These are phyloP conservation scores for Felis chaus DNA, from an alignment of 2,113 vertebrate genomes.

Conservation along the genomic window DNA sequence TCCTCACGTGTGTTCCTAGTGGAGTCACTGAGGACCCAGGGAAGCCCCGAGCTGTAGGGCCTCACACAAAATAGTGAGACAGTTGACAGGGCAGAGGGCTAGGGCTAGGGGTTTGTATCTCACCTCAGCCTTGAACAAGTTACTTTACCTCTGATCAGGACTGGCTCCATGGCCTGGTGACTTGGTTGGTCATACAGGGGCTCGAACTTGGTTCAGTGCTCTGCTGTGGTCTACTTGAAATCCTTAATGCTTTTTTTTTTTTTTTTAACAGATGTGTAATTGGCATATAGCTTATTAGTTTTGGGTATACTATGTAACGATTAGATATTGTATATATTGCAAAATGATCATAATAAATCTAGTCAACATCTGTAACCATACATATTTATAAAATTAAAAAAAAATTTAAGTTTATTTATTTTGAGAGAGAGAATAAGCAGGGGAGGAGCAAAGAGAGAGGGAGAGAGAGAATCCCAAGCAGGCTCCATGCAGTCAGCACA, in stretches of 20 bases:
- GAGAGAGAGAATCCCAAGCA: no score
- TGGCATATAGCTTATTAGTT: background rate
- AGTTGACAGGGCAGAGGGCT: background rate
- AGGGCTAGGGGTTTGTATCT: background rate
- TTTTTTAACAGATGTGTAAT: background rate
- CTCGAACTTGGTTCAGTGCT: background rate
- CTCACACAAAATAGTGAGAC: background rate
- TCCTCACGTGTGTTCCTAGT: background rate
- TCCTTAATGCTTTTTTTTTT: background rate
- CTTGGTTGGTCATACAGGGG: background rate
- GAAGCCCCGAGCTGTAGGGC: background rate
- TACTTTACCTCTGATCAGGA: background rate
- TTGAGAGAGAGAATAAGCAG: no score
- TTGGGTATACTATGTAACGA: background rate
- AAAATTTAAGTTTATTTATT: no score
- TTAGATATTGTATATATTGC: background rate
- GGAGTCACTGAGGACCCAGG: background rate
- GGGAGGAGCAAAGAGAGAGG: no score
- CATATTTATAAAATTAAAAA: no score
- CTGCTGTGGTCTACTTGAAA: background rate
- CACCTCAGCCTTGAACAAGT: background rate
- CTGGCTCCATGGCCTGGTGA: background rate
- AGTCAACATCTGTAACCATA: background rate
- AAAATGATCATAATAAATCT: background rate
- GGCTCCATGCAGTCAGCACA: no score